phyloP scores from a whole-genome alignment of 2,113 vertebrate genomes.

The Piprites chloris region DNA sequence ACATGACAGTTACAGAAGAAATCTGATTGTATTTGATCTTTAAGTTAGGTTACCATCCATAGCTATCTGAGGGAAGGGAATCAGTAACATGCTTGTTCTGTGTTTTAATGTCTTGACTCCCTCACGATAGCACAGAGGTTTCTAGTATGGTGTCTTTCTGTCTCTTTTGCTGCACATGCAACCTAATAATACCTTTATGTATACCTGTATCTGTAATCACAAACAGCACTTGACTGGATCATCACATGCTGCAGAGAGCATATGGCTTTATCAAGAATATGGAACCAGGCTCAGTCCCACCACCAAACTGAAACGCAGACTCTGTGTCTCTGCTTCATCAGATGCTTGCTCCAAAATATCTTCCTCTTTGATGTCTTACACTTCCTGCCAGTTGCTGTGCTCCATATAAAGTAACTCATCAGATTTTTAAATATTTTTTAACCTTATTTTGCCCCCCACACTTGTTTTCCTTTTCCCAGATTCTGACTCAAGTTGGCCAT shows the following conservation, averaged over 20 bases:
- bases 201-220: not conserved
- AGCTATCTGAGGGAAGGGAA: not conserved
- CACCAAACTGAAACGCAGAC: not conserved
- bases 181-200: not conserved
- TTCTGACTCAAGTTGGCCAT: not conserved
- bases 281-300: not conserved
- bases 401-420: not conserved
- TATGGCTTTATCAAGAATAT: not conserved
- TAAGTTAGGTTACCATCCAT: not conserved
- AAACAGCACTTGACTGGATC: not conserved
- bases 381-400: not conserved
- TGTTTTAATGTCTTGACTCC: not conserved
- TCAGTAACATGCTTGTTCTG: not conserved
- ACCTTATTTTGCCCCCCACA: not conserved
- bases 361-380: not conserved
- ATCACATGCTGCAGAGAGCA: not conserved
- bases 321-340: not conserved
- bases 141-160: not conserved
- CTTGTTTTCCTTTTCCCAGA: not conserved
- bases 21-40: not conserved
- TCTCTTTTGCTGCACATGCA: not conserved
- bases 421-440: not conserved
- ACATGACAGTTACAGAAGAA: not conserved
- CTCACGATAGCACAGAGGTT: not conserved
- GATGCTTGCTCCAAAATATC: not conserved